These are phyloP conservation scores for Charina bottae DNA, from an alignment of 2,113 vertebrate genomes.

Conservation along the genomic window DNA sequence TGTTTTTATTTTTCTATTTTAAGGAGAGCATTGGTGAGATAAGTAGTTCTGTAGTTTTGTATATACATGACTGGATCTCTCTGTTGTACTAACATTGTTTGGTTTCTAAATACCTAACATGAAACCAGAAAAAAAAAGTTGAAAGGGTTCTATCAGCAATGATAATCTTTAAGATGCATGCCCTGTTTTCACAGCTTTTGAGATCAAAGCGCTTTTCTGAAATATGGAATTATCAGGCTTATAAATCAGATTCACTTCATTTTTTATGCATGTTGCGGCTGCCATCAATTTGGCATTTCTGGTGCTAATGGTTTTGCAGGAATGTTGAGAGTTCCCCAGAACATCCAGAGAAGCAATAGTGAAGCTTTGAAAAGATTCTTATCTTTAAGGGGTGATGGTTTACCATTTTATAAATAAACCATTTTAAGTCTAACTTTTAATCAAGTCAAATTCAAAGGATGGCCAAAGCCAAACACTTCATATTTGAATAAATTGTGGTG, in stretches of 20 bases:
- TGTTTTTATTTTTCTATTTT: rapidly evolving
- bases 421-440: conserved; percentile 39
- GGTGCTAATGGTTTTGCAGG: conserved; percentile 72
- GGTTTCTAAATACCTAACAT: conserved; percentile 29
- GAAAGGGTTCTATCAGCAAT: conserved; percentile 66
- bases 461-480: conserved; percentile 20
- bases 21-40: conserved; percentile 32
- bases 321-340: conserved; percentile 73
- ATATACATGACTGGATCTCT: conserved; percentile 27
- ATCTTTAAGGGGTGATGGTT: conserved; percentile 13
- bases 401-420: conserved; percentile 7
- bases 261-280: conserved; percentile 69
- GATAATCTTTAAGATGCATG: conserved; percentile 67
- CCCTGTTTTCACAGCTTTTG: conserved; percentile 64
- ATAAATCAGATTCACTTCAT: conserved; percentile 71
- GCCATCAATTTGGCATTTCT: conserved; percentile 63
- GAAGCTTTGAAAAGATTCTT: conserved; percentile 53
- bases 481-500: neutral
- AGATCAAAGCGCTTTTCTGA: conserved; percentile 69
- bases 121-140: conserved; percentile 63
- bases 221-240: conserved; percentile 71
- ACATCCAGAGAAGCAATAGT: conserved; percentile 62
- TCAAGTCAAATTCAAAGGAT: conserved; percentile 23
- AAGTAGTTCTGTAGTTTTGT: conserved; percentile 15
- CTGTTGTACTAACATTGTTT: neutral